These are phyloP conservation scores for Morphnarchus princeps DNA, from an alignment of 2,113 vertebrate species.

Conservation along the genomic window DNA sequence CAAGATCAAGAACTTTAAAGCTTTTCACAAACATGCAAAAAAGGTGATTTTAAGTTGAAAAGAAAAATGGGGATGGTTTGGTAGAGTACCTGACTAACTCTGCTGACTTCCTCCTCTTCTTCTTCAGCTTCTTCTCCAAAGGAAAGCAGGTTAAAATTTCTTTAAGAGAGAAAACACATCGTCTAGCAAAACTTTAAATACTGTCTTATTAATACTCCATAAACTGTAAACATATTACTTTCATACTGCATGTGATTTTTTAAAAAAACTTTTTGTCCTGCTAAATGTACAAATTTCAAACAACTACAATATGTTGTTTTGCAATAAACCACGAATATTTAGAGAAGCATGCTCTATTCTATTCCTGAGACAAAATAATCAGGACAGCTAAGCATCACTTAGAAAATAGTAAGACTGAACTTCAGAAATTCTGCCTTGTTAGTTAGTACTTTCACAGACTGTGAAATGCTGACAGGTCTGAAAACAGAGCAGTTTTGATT, in stretches of 20 bases:
- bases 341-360: not conserved
- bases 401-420: not conserved
- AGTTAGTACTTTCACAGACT: not conserved
- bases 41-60: not conserved
- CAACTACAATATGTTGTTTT: not conserved
- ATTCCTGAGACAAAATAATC: not conserved
- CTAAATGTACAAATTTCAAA: not conserved
- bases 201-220: not conserved
- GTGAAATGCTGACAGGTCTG: not conserved
- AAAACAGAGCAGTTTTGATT: not conserved
- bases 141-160: conserved; percentile 95
- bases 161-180: conserved; percentile 44
- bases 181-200: not conserved
- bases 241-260: accelerated
- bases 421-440: not conserved
- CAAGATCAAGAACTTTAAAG: not conserved
- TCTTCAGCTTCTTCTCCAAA: conserved; percentile 99
- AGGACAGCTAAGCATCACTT: not conserved
- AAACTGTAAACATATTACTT: not conserved
- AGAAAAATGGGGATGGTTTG: not conserved
- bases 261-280: not conserved
- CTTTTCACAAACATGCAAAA: not conserved
- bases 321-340: not conserved
- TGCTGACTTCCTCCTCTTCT: conserved; percentile 92
- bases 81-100: conserved; percentile 90